Evolutionary conservation across 2,113 vertebrate genomes (phyloP).

Genomic region (Donacobius atricapilla): DNA sequence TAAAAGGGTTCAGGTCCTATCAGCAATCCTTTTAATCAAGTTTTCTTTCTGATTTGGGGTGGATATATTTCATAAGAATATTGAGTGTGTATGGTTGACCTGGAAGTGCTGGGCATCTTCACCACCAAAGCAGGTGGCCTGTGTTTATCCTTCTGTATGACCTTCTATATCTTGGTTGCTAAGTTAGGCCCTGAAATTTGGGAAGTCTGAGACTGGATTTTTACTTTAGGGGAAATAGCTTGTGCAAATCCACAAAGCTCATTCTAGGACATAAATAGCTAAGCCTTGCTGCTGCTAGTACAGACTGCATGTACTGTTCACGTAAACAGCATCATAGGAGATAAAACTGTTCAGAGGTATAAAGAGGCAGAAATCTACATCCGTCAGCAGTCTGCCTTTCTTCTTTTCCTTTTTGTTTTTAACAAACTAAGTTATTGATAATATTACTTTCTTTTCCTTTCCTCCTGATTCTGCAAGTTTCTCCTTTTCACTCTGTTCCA

Average conservation of each 20-base stretch:
- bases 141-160: not conserved
- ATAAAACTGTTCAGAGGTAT: not conserved
- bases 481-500: not conserved
- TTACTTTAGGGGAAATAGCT: not conserved
- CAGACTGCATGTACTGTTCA: not conserved
- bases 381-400: not conserved
- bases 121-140: not conserved
- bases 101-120: not conserved
- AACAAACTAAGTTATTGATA: not conserved
- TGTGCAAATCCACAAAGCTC: not conserved
- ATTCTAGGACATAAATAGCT: not conserved
- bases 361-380: not conserved
- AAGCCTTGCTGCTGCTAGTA: not conserved
- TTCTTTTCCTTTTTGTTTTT: not conserved
- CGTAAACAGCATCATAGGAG: not conserved
- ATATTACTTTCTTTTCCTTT: not conserved
- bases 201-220: not conserved
- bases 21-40: not conserved
- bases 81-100: not conserved
- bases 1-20: not conserved
- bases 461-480: not conserved
- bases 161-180: not conserved
- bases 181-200: not conserved
- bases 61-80: not conserved
- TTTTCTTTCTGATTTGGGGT: not conserved